Base-by-base conservation (phyloP, 2,888 invertebrate species). In the Chaitophorus viminalis region DNA sequence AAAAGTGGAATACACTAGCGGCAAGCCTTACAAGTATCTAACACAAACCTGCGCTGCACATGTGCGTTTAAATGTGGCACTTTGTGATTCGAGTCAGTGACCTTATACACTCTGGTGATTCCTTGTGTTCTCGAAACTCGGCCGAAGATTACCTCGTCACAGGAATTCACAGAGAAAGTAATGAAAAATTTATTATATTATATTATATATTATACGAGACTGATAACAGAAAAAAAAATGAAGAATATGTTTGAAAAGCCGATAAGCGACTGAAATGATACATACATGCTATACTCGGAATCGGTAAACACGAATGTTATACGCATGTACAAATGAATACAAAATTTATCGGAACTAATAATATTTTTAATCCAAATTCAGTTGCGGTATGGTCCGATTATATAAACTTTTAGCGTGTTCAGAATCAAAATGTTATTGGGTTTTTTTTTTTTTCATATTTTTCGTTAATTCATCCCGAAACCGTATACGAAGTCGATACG, bases 31-130 rank as follows among this genome's bases (percentile, higher is more conserved):
- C 46, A 17, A 84, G 65, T 31, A 54, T 54, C 46, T 14, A 46
- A 46, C 60, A 39, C 17, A 46, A 46, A 21, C 68, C 17, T 17
- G 75, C 39, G 39, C n/a, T n/a, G n/a, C 39, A 65, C 17, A 85
- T 77, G 5, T 52, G 52, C 18, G 52, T 70, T 39, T 74, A 39
- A 54, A 46, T 52, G 68, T 70, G 68, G 77, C 68, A 65, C 75
- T 54, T 85, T 72, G 46, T 46, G 78, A 86, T 25, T 46, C 77
- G 85, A 85, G 78, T 86, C 78, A 78, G 86, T 86, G 70, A 78
- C 78, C 75, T 25, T 33, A 52, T 68, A 76, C 84, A 85, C 82
- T 70, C 84, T 84, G 33, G 70, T 76, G 84, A 77, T 85, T 85
- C 76, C 33, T 68, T 52, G 46, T 68, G 84, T 31, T 68, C 76